A percentile compares a stretch with the other conserved stretches of the same genome.
Evolutionary conservation across 2,888 invertebrate species (phyloP).

Genomic region (Noctua pronuba): DNA sequence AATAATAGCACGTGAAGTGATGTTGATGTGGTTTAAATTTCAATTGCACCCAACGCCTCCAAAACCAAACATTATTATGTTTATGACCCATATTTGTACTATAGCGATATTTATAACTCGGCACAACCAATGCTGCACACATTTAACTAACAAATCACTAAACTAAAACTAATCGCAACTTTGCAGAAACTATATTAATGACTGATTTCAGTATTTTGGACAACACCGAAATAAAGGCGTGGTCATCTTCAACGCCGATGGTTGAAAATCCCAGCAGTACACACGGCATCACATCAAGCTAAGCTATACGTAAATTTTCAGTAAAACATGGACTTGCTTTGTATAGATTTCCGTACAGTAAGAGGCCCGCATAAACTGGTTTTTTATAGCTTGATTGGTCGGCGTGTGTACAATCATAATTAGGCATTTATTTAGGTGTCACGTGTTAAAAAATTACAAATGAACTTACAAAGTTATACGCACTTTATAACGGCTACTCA

Average conservation of each 20-base stretch:
- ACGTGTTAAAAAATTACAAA: neutral
- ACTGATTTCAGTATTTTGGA: neutral
- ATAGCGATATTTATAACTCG: neutral
- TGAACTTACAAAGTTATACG: neutral
- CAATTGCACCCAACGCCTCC: slow-evolving; percentile 31
- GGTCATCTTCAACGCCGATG: neutral
- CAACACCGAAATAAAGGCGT: neutral
- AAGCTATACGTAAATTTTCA: too few species aligned
- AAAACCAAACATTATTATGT: neutral
- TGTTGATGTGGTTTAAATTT: neutral
- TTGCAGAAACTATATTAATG: too few species aligned
- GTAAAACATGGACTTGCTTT: too few species aligned
- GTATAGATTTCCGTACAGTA: too few species aligned
- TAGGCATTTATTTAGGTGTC: neutral
- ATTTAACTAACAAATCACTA: neutral
- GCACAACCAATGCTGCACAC: neutral
- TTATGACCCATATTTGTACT: neutral
- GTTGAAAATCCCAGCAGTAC: neutral
- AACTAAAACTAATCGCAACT: neutral
- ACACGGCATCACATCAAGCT: too few species aligned
- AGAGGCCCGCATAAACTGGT: too few species aligned
- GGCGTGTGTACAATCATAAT: neutral
- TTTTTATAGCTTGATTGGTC: too few species aligned
- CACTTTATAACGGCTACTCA: neutral
- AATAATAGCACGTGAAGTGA: slow-evolving; percentile 14